A percentile compares a stretch with the other conserved stretches of the same genome.
phyloP scores from a whole-genome alignment of 2,888 invertebrate species.

The Caenorhabditis becei region DNA sequence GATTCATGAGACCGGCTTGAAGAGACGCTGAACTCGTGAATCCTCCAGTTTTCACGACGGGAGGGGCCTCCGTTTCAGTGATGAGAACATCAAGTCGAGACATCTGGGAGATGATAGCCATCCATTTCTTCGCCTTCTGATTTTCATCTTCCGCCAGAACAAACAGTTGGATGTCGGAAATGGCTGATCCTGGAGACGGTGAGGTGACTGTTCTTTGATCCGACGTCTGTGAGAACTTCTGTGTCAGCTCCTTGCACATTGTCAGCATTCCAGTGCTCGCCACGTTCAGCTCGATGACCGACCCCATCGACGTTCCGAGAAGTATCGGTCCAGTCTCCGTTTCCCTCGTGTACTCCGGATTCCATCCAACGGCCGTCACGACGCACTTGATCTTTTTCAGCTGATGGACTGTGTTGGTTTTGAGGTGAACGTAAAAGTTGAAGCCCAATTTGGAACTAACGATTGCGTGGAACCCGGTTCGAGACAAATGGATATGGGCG shows the following conservation, averaged over 20 bases:
- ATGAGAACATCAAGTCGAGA: slow-evolving; percentile 59
- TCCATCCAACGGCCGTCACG: slow-evolving; percentile 79
- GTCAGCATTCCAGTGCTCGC: slow-evolving; percentile 60
- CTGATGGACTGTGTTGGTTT: slow-evolving; percentile 56
- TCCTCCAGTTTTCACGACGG: slow-evolving; percentile 19
- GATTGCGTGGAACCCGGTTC: slow-evolving; percentile 73
- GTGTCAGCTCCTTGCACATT: slow-evolving; percentile 69
- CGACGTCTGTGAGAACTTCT: slow-evolving; percentile 17
- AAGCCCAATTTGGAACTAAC: slow-evolving; percentile 74
- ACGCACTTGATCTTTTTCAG: slow-evolving; percentile 72
- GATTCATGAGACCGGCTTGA: slow-evolving; percentile 63
- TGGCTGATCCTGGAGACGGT: slow-evolving; percentile 27
- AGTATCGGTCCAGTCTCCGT: slow-evolving; percentile 77
- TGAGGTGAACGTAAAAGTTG: slow-evolving; percentile 77
- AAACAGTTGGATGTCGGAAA: slow-evolving; percentile 70
- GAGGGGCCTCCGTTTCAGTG: slow-evolving; percentile 18
- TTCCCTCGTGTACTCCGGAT: slow-evolving; percentile 74
- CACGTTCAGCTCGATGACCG: slow-evolving; percentile 64
- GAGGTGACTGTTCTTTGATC: slow-evolving; percentile 21
- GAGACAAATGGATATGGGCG: slow-evolving; percentile 74
- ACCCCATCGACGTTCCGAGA: slow-evolving; percentile 77
- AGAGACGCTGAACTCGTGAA: slow-evolving; percentile 62
- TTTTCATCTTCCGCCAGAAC: slow-evolving; percentile 36
- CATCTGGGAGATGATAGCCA: slow-evolving; percentile 72
- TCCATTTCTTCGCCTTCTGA: slow-evolving; percentile 62